Evolutionary conservation across 2,888 invertebrate genomes (phyloP).

Genomic region (Perizoma flavofasciatum): DNA sequence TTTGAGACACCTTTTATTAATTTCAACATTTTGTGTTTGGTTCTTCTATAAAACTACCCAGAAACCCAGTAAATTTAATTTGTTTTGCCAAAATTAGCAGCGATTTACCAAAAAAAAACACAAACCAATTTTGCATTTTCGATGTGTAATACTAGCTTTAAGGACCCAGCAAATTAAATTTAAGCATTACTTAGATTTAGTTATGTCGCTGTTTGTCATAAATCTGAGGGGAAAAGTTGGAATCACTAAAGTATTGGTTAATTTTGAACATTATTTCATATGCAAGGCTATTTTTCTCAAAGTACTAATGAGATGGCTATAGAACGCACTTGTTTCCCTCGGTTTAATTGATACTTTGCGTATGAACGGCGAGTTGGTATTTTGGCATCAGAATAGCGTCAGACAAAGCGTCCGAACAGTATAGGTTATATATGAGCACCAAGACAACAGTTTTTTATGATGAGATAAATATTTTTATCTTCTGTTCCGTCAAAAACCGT

Average conservation of each 20-base stretch:
- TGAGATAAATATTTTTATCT: too few relatives aligned
- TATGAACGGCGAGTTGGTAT: too few relatives aligned
- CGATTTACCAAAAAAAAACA: conserved; percentile 51
- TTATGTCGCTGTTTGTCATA: too few relatives aligned
- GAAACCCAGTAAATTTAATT: neutral
- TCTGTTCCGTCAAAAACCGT: too few relatives aligned
- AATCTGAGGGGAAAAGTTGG: too few relatives aligned
- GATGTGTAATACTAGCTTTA: conserved; percentile 36
- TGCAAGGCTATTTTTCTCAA: conserved; percentile 12
- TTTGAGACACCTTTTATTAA: neutral
- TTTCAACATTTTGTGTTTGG: conserved; percentile 4
- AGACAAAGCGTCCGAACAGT: too few relatives aligned
- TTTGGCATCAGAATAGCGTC: too few relatives aligned
- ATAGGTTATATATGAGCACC: too few relatives aligned
- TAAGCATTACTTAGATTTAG: too few relatives aligned
- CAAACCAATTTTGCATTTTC: conserved; percentile 41
- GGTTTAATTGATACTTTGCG: too few relatives aligned
- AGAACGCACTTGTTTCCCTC: neutral
- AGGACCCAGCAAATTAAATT: conserved; percentile 11
- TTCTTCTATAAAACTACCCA: neutral
- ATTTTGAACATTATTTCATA: conserved; percentile 6
- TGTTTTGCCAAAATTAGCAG: conserved; percentile 41
- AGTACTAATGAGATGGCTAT: conserved; percentile 22
- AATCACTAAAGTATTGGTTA: too few relatives aligned
- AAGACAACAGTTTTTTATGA: too few relatives aligned